phyloP scores from a whole-genome alignment of 2,113 vertebrate species.

The Dipodomys merriami region DNA sequence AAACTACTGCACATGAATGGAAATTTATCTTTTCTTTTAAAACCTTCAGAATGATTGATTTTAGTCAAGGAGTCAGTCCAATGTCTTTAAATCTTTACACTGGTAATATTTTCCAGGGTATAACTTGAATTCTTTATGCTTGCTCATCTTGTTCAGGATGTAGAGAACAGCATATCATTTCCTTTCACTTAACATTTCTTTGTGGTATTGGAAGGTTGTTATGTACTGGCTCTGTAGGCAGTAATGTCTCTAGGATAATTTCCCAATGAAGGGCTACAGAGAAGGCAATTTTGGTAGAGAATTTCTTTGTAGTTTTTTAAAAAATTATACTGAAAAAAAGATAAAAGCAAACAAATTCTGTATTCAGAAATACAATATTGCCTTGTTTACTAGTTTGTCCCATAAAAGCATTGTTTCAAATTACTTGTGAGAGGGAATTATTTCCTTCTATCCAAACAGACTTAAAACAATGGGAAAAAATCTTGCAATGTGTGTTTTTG shows the following conservation, averaged over 20 bases:
- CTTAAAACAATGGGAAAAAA: background rate
- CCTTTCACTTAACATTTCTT: background rate
- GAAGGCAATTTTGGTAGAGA: background rate
- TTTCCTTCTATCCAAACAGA: background rate
- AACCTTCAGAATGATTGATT: slow-evolving; percentile 1
- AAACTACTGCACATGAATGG: background rate
- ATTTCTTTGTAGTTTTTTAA: background rate
- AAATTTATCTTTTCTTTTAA: slow-evolving; percentile 9
- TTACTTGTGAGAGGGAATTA: slow-evolving; percentile 26
- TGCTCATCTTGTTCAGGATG: background rate
- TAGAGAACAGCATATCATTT: background rate
- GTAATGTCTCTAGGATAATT: background rate
- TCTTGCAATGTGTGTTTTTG: background rate
- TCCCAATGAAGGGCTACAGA: background rate
- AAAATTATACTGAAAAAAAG: background rate
- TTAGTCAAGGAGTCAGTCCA: background rate
- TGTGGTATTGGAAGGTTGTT: background rate
- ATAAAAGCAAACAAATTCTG: background rate
- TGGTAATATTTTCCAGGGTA: background rate
- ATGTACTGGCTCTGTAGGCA: background rate
- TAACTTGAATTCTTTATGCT: background rate
- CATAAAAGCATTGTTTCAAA: slow-evolving; percentile 19
- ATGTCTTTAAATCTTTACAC: background rate
- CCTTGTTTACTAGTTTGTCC: slow-evolving; percentile 20
- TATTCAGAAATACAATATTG: background rate